Conservation (phyloP, 2,888 invertebrate species). For the Punctoribates punctum region DNA sequence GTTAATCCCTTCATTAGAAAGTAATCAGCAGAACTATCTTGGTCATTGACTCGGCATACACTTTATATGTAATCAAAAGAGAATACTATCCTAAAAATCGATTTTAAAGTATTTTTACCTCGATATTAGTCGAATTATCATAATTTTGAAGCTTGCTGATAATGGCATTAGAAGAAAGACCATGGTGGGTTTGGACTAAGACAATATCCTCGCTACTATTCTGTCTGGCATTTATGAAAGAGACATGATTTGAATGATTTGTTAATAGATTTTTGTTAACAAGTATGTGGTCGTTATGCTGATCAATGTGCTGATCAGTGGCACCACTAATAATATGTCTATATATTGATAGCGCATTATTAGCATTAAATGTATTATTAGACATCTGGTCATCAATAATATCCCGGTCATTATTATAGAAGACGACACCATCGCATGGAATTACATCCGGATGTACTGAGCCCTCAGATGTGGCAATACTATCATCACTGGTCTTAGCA, state of each 20-base stretch:
- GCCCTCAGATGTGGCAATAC: background rate
- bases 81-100: too few species aligned
- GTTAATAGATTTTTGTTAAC: background rate
- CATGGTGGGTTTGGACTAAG: background rate
- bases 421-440: constrained; percentile 32
- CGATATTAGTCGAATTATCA: too few species aligned
- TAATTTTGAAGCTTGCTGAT: too few species aligned
- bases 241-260: constrained; percentile 7
- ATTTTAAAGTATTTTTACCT: too few species aligned
- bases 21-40: too few species aligned
- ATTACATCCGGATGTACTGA: constrained; percentile 15
- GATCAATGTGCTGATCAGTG: background rate
- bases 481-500: background rate
- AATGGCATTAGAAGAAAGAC: too few species aligned
- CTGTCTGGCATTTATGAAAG: background rate
- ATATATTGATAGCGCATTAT: constrained; percentile 6
- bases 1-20: too few species aligned
- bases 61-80: too few species aligned
- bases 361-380: background rate
- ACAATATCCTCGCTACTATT: background rate
- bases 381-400: background rate
- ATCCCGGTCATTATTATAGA: background rate
- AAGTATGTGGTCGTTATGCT: background rate
- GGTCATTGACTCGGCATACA: too few species aligned
- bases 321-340: background rate